phyloP scores from a whole-genome alignment of 2,113 vertebrate genomes.

The Diphyllodes magnificus region DNA sequence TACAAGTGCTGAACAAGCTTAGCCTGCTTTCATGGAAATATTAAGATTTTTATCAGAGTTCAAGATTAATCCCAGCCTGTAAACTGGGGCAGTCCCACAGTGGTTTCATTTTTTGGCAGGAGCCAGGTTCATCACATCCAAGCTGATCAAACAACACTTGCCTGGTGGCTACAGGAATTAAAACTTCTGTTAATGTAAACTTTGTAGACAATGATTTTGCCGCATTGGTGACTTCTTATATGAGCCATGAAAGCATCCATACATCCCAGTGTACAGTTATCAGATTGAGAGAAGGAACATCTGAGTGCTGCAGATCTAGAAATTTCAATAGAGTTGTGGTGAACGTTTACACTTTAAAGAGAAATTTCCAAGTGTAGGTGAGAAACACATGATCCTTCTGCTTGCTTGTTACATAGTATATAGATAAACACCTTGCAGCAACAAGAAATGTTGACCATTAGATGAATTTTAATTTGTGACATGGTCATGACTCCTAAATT shows the following conservation, averaged over 20 bases:
- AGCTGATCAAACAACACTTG: neutral
- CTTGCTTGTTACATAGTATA: neutral
- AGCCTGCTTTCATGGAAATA: neutral
- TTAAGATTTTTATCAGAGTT: neutral
- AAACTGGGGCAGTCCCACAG: neutral
- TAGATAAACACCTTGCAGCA: neutral
- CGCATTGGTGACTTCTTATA: neutral
- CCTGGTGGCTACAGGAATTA: neutral
- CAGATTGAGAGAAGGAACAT: neutral
- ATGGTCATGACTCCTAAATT: neutral
- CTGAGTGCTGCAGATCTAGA: neutral
- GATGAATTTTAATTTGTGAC: neutral
- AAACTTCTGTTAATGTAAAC: neutral
- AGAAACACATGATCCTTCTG: neutral
- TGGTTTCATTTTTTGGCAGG: neutral
- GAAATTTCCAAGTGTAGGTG: neutral
- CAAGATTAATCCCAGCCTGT: neutral
- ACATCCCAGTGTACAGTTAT: neutral
- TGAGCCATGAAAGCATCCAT: neutral
- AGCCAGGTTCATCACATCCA: neutral
- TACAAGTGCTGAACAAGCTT: neutral
- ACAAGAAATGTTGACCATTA: neutral
- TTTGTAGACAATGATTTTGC: neutral
- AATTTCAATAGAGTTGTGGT: neutral
- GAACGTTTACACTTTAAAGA: neutral